Conservation (phyloP, 2,888 invertebrate species). For the Agrochola lota region DNA sequence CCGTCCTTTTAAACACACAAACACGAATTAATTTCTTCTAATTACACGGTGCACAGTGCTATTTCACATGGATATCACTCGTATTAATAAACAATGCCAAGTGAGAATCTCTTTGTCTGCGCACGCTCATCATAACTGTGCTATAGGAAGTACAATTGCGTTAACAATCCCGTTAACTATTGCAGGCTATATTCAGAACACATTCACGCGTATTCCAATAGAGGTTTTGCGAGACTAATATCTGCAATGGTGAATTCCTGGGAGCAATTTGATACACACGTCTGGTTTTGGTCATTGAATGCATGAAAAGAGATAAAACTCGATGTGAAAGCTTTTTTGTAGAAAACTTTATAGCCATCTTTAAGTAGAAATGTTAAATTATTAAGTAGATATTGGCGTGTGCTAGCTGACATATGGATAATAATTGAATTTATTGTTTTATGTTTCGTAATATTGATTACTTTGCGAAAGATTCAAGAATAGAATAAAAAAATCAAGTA, state of each 20-base stretch:
- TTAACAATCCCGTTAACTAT: slow-evolving; percentile 79
- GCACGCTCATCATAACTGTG: slow-evolving; percentile 81
- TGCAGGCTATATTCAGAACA: slow-evolving; percentile 50
- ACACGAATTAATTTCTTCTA: slow-evolving; percentile 34
- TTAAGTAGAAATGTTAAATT: neutral
- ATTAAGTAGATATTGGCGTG: neutral
- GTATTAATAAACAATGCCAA: slow-evolving; percentile 77
- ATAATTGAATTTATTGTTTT: too few species aligned
- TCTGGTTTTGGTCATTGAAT: neutral
- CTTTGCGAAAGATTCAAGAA: too few species aligned
- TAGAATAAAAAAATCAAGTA: too few species aligned
- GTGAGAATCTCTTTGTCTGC: slow-evolving; percentile 80
- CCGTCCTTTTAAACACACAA: slow-evolving; percentile 17
- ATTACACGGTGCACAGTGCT: slow-evolving; percentile 26
- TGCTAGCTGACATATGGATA: too few species aligned
- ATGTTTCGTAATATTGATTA: too few species aligned
- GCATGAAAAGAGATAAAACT: neutral
- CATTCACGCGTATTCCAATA: slow-evolving; percentile 46
- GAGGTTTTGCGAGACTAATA: slow-evolving; percentile 34
- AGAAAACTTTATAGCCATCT: neutral
- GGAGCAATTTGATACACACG: neutral
- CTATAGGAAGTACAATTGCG: slow-evolving; percentile 84
- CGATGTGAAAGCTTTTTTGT: neutral
- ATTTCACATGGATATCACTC: slow-evolving; percentile 71
- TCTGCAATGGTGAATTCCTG: slow-evolving; percentile 6